Percentiles rank a stretch among this genome's conserved stretches.
Conservation (phyloP, 2,113 vertebrate species). For the Dinomys branickii region DNA sequence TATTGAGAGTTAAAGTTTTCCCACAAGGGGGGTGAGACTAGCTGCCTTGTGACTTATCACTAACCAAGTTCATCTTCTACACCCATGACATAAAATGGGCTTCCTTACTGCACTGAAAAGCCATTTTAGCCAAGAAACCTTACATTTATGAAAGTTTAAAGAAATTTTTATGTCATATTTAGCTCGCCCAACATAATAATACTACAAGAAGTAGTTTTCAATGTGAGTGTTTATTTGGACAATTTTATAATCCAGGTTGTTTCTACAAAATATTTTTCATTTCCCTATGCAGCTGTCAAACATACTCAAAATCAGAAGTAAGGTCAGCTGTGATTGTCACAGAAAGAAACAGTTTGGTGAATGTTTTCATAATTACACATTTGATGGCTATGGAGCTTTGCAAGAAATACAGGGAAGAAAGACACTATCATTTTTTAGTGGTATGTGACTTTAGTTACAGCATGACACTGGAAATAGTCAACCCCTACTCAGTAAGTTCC, state of each 20-base stretch:
- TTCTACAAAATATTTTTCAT: conserved; percentile 14
- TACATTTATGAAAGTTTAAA: not conserved
- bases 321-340: not conserved
- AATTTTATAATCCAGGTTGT: conserved; percentile 33
- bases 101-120: not conserved
- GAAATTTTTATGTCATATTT: not conserved
- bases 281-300: not conserved
- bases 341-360: not conserved
- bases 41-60: no score
- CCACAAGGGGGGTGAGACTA: no score
- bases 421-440: not conserved
- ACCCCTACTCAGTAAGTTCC: not conserved
- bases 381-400: not conserved
- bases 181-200: not conserved
- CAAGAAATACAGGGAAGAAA: not conserved
- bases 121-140: not conserved
- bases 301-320: not conserved
- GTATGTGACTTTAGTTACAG: not conserved
- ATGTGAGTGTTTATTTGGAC: conserved; percentile 27
- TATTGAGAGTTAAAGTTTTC: no score
- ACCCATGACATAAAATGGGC: not conserved
- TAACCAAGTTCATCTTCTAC: not conserved
- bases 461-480: not conserved
- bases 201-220: not conserved
- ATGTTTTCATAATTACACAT: not conserved